Base-by-base conservation (phyloP, 2,113 vertebrate genomes). In the Electrona antarctica region DNA sequence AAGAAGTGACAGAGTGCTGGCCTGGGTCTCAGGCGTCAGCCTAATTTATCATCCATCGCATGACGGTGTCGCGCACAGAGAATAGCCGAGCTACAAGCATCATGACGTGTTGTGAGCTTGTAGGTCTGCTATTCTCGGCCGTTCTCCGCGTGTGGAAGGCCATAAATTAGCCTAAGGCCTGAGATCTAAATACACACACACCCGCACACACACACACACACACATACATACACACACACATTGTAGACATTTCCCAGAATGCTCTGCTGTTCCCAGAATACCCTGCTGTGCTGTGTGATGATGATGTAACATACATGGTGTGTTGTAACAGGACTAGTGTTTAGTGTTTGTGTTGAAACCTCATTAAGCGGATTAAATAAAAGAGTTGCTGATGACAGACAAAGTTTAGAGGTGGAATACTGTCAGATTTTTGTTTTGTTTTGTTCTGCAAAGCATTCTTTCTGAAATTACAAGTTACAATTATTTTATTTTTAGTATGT, bases 201-300 rank as follows among this genome's bases (percentile, higher is more conserved):
- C 33, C 1, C 64, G 21, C 61, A 63, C 58, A 71, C 56, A 41
- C 33, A 41, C 33, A 41, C 33, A 41, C 64, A 29, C 61, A 63
- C 58, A 71, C 56, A 41, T 2, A 41, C 33, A 41, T 6, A 4
- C 33, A 4, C 33, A 4, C 64, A 29, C 59, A 63, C 58, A 71
- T 52, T 85, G 85, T 90, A 87, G 80, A 86, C 85, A 76, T 82
- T 84, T 78, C 73, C 78, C 78, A 79, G 82, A 78, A 65, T 76
- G 64, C 77, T 52, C 59, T 64, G 74, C 78, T 57, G 77, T 72
- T 84, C 70, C 64, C 76, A 49, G 13, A 60, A 58, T 67, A 48
- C 71, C 79, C 81, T 74, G 64, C 51, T 41, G 73, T 50, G 60
- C 71, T 75, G 67, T 90, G 73, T 71, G 41, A 49, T 74, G 64